These are phyloP conservation scores for Lepisosteus oculatus DNA, from an alignment of 2,113 vertebrate genomes.

Conservation along the genomic window DNA sequence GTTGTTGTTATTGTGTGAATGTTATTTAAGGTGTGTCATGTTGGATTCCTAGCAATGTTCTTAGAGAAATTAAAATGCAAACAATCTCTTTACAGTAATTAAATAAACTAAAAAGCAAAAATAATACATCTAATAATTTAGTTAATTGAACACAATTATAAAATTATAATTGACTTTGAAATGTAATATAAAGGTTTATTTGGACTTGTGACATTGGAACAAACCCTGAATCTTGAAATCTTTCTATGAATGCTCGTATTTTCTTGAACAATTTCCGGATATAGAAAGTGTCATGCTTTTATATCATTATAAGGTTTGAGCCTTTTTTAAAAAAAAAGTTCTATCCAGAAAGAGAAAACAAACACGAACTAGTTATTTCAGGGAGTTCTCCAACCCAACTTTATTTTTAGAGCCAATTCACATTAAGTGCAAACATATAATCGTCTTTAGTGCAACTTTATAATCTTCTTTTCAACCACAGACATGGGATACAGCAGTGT, in stretches of 20 bases:
- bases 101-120: no score
- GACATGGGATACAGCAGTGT: background rate
- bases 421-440: slow-evolving; percentile 51
- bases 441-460: slow-evolving; percentile 32
- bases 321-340: slow-evolving; percentile 1
- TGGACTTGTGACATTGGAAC: no score
- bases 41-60: no score
- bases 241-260: background rate
- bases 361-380: slow-evolving; percentile 8
- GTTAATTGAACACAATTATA: no score
- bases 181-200: no score
- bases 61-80: no score
- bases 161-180: no score
- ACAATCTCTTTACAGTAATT: no score
- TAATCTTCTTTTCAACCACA: slow-evolving; percentile 26
- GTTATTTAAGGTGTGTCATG: no score
- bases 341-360: background rate
- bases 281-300: background rate
- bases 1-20: no score
- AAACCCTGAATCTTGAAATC: background rate
- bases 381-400: slow-evolving; percentile 62
- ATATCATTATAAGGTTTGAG: background rate
- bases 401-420: slow-evolving; percentile 67
- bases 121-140: no score
- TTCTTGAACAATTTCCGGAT: slow-evolving; percentile 2